phyloP scores from a whole-genome alignment of 2,113 vertebrate species.

The Phycodurus eques region DNA sequence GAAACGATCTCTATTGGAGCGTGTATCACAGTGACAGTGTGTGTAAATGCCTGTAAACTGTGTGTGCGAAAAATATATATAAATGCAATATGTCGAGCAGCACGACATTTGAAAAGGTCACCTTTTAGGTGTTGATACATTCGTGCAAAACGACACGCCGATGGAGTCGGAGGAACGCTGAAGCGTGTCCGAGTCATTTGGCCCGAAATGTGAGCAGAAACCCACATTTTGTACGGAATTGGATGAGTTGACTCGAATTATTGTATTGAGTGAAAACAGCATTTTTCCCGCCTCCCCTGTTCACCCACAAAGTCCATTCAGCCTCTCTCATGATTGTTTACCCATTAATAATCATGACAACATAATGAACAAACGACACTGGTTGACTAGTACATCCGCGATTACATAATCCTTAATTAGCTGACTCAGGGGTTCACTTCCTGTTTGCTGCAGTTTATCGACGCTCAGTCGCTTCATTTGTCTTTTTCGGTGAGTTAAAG shows the following conservation, averaged over 20 bases:
- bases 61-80: slow-evolving; percentile 8
- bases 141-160: slow-evolving; percentile 6
- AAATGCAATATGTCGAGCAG: slow-evolving; percentile 35
- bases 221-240: not conserved
- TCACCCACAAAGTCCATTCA: not conserved
- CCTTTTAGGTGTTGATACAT: slow-evolving; percentile 43
- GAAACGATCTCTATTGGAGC: not conserved
- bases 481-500: slow-evolving; percentile 1
- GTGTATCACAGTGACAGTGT: not conserved
- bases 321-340: too few species aligned
- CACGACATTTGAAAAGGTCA: slow-evolving; percentile 62
- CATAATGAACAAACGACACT: not conserved
- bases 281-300: too few species aligned
- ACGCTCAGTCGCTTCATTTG: not conserved
- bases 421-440: not conserved
- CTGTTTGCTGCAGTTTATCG: not conserved
- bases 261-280: slow-evolving; percentile 10
- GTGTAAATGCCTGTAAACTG: not conserved
- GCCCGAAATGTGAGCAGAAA: slow-evolving; percentile 3
- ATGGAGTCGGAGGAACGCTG: slow-evolving; percentile 10
- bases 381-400: too few species aligned
- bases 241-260: not conserved
- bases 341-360: not conserved
- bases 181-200: slow-evolving; percentile 10
- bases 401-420: not conserved